Percentiles rank a stretch among this genome's conserved stretches.
Evolutionary conservation across 2,113 vertebrate genomes (phyloP).

Genomic region (Pithys albifrons): DNA sequence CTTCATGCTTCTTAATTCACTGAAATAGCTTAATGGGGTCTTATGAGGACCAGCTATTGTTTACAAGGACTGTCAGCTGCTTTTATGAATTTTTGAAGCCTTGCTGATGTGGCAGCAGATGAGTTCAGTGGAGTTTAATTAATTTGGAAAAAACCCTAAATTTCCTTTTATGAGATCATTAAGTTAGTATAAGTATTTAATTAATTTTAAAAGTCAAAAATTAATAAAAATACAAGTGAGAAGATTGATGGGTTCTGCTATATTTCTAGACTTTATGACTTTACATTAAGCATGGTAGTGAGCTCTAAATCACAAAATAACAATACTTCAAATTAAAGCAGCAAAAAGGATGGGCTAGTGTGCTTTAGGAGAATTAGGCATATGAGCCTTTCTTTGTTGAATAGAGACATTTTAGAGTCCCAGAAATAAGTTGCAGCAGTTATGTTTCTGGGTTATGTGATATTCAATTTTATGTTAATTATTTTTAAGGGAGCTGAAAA

Average conservation of each 20-base stretch:
- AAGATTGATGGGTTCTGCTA: not conserved
- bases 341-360: not conserved
- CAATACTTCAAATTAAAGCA: not conserved
- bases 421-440: not conserved
- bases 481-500: not conserved
- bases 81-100: not conserved
- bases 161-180: not conserved
- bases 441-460: not conserved
- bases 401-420: not conserved
- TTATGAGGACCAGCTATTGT: not conserved
- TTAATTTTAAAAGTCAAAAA: not conserved
- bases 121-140: slow-evolving; percentile 18
- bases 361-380: not conserved
- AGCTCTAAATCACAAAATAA: not conserved
- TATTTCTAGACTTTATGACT: not conserved
- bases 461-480: not conserved
- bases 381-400: not conserved
- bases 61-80: not conserved
- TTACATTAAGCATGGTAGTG: not conserved
- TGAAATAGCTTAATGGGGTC: not conserved
- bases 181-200: slow-evolving; percentile 11
- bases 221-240: not conserved
- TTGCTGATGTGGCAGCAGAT: not conserved
- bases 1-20: not conserved
- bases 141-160: not conserved